Percentiles rank a stretch among this genome's conserved stretches.
phyloP scores from a whole-genome alignment of 2,888 invertebrate genomes.

The Pristionchus mayeri region DNA sequence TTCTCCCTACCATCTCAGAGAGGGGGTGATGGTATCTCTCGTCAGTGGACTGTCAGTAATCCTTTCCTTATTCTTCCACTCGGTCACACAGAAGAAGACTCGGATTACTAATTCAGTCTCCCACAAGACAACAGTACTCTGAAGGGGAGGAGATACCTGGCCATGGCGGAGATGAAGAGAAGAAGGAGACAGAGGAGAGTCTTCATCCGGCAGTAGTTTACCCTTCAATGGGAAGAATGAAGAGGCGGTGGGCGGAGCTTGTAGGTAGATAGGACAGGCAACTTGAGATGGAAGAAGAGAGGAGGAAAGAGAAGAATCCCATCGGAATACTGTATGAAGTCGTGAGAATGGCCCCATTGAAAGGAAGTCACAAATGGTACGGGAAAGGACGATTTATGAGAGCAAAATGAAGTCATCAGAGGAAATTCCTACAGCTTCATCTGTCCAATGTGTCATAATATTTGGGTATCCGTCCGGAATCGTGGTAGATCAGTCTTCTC shows the following conservation, averaged over 20 bases:
- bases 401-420: neutral
- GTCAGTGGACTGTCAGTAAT: slow-evolving; percentile 4
- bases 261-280: neutral
- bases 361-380: neutral
- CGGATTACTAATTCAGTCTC: neutral
- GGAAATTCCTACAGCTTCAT: neutral
- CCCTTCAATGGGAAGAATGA: slow-evolving; percentile 17
- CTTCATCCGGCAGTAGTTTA: slow-evolving; percentile 20
- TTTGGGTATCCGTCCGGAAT: too few species aligned
- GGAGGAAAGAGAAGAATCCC: neutral
- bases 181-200: slow-evolving; percentile 7
- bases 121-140: neutral
- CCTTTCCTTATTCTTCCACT: neutral
- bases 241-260: neutral
- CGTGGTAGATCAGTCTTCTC: neutral
- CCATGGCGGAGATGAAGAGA: neutral
- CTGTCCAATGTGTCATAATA: neutral
- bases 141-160: neutral
- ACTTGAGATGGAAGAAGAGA: neutral
- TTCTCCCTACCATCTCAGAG: too few species aligned
- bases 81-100: neutral
- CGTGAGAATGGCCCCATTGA: neutral
- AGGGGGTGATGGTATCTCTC: neutral
- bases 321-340: slow-evolving; percentile 21
- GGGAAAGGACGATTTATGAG: neutral